phyloP scores from a whole-genome alignment of 2,888 invertebrate species.

The Synanthedon tipuliformis region DNA sequence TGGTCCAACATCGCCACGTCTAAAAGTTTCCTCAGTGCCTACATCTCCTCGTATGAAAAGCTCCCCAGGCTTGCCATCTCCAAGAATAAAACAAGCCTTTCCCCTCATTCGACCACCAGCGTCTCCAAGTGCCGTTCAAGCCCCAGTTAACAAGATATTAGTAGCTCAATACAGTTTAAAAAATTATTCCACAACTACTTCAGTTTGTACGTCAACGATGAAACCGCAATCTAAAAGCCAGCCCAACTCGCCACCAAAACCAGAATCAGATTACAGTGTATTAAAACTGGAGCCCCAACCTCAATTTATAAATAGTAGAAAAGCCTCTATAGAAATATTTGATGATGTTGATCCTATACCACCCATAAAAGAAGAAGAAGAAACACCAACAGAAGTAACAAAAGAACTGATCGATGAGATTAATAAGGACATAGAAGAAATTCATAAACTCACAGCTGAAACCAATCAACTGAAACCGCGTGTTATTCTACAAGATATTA shows the following conservation, averaged over 20 bases:
- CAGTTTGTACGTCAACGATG: constrained; percentile 26
- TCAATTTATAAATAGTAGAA: constrained; percentile 32
- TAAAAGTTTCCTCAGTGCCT: constrained; percentile 79
- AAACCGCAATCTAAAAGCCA: constrained; percentile 62
- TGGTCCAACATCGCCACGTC: constrained; percentile 72
- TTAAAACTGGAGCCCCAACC: constrained; percentile 32
- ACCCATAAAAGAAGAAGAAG: constrained; percentile 57
- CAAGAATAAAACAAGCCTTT: constrained; percentile 75
- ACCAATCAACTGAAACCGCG: constrained; percentile 49
- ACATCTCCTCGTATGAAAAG: constrained; percentile 81
- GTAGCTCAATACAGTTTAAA: constrained; percentile 70
- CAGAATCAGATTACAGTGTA: constrained; percentile 47
- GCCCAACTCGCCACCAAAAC: constrained; percentile 61
- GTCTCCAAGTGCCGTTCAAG: constrained; percentile 67
- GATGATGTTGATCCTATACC: constrained; percentile 55
- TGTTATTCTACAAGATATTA: constrained; percentile 57
- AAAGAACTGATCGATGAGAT: constrained; percentile 54
- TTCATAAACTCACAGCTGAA: constrained; percentile 61
- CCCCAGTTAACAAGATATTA: constrained; percentile 69
- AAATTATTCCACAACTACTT: constrained; percentile 50
- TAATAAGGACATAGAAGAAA: constrained; percentile 63
- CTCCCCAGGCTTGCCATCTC: constrained; percentile 75
- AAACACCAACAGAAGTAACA: constrained; percentile 43
- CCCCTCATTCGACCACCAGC: constrained; percentile 72
- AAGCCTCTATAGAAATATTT: constrained; percentile 45